Evolutionary conservation across 2,113 vertebrate genomes (phyloP).

Genomic region (Crocuta crocuta): DNA sequence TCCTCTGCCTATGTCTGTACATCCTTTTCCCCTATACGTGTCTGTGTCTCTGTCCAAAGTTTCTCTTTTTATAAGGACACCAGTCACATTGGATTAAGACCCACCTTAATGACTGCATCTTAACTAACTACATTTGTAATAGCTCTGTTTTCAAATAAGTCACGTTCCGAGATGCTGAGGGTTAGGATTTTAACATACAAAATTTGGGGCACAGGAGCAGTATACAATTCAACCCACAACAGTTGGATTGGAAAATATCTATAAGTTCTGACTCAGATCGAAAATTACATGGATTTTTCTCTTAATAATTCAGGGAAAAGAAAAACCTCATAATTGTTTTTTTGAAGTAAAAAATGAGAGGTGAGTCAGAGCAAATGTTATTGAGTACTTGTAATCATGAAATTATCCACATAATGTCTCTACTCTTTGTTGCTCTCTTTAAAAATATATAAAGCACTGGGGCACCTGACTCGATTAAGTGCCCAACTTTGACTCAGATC

Average conservation of each 20-base stretch:
- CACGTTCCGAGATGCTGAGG: neutral
- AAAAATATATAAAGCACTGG: neutral
- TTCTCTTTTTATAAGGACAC: neutral
- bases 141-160: neutral
- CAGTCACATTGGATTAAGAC: neutral
- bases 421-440: neutral
- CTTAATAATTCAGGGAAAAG: neutral
- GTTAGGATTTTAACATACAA: neutral
- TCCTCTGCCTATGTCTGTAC: neutral
- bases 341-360: neutral
- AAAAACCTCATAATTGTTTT: neutral
- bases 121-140: neutral
- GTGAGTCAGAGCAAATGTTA: neutral
- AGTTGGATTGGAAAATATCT: neutral
- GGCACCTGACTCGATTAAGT: too few relatives aligned
- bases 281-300: neutral
- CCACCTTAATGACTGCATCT: neutral
- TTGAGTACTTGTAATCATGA: neutral
- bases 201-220: neutral
- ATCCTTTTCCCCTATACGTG: neutral
- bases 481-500: too few relatives aligned
- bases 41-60: neutral
- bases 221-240: neutral
- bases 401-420: neutral
- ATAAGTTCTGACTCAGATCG: neutral